A percentile compares a stretch with the other conserved stretches of the same genome.
Conservation (phyloP, 2,888 invertebrate species). For the Polydrusus cervinus region DNA sequence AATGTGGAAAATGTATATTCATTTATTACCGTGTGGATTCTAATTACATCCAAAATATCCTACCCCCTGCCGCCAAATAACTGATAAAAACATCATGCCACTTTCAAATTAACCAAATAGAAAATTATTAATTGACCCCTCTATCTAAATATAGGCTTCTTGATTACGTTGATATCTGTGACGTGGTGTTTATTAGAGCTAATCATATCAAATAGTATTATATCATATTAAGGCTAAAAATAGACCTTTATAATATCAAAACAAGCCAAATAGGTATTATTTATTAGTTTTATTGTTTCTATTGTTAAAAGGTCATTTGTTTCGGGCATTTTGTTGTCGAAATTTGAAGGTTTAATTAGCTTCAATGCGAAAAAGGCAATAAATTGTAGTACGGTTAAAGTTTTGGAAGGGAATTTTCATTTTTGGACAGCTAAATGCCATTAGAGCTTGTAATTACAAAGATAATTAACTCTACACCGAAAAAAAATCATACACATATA, state of each 20-base stretch:
- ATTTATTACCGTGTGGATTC: too few relatives aligned
- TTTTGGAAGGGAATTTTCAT: too few relatives aligned
- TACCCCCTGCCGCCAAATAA: too few relatives aligned
- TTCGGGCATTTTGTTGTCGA: background rate
- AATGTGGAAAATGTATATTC: too few relatives aligned
- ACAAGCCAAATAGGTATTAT: conserved; percentile 7
- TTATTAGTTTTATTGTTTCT: conserved; percentile 20
- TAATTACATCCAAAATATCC: too few relatives aligned
- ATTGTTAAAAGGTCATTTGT: background rate
- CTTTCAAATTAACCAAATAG: conserved; percentile 36
- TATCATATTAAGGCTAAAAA: conserved; percentile 37
- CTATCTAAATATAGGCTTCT: conserved; percentile 27
- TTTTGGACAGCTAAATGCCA: too few relatives aligned
- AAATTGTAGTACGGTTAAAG: too few relatives aligned
- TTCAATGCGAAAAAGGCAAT: background rate
- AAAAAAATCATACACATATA: too few relatives aligned
- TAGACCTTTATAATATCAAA: conserved; percentile 12
- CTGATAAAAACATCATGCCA: conserved; percentile 16
- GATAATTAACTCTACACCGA: too few relatives aligned
- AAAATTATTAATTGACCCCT: conserved; percentile 42
- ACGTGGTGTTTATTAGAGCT: conserved; percentile 45
- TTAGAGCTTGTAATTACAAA: too few relatives aligned
- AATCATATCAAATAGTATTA: conserved; percentile 38
- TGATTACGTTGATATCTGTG: conserved; percentile 37
- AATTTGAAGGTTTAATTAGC: background rate